Evolutionary conservation across 2,888 invertebrate species (phyloP).

Genomic region (Caenorhabditis panamensis): DNA sequence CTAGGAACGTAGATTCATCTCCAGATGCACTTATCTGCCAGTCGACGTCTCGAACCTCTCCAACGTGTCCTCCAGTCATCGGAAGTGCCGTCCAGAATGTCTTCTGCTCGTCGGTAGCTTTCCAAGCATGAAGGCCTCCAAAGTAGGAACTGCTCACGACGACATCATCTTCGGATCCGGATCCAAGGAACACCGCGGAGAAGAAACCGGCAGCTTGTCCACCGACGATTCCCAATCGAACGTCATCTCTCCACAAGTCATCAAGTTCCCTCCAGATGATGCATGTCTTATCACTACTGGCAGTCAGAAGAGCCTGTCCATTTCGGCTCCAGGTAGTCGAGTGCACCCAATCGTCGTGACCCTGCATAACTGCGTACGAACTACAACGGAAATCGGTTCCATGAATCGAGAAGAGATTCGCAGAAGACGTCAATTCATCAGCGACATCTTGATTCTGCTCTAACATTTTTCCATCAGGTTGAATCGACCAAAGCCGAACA

Average conservation of each 20-base stretch:
- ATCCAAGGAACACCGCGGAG: constrained; percentile 67
- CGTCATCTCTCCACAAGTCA: constrained; percentile 62
- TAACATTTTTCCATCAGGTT: constrained; percentile 9
- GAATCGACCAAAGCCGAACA: constrained; percentile 70
- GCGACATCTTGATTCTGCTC: constrained; percentile 3
- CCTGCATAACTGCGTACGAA: constrained; percentile 88
- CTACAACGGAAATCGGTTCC: constrained; percentile 19
- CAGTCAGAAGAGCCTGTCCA: constrained; percentile 69
- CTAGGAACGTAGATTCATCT: constrained; percentile 68
- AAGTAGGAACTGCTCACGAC: constrained; percentile 73
- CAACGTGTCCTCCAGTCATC: constrained; percentile 74
- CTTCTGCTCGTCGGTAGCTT: constrained; percentile 46
- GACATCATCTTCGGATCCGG: constrained; percentile 34
- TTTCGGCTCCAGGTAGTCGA: constrained; percentile 84
- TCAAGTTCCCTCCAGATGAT: constrained; percentile 75
- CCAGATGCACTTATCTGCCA: constrained; percentile 66
- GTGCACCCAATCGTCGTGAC: constrained; percentile 96
- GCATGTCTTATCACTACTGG: constrained; percentile 77
- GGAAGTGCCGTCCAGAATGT: constrained; percentile 61
- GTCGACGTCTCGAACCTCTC: constrained; percentile 71
- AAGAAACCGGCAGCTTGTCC: constrained; percentile 78
- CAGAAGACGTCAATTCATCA: constrained; percentile 65
- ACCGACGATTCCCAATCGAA: constrained; percentile 76
- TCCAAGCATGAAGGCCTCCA: constrained; percentile 74
- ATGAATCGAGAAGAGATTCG: constrained; percentile 30